These are phyloP conservation scores for Boleophthalmus pectinirostris DNA, from an alignment of 2,113 vertebrate species.

Conservation along the genomic window DNA sequence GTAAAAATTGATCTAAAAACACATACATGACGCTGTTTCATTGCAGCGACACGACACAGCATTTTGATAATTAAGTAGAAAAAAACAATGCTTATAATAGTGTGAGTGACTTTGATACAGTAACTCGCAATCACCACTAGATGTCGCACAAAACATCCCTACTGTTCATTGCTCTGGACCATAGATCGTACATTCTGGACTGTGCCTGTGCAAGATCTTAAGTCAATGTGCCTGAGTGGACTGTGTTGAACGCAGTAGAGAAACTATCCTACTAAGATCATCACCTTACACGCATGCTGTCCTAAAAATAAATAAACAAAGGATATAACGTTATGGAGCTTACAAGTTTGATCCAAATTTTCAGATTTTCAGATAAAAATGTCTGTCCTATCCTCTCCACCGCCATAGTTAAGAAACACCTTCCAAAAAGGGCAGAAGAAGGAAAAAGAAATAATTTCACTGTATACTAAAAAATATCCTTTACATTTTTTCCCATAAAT, in stretches of 20 bases:
- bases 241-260: background rate
- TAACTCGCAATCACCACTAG: conserved; percentile 31
- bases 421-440: background rate
- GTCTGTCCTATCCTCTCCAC: background rate
- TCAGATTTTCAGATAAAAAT: background rate
- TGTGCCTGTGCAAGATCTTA: no score
- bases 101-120: conserved; percentile 20
- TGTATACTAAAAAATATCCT: no score
- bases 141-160: conserved; percentile 40
- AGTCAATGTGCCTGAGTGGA: background rate
- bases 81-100: background rate
- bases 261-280: background rate
- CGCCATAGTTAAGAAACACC: background rate
- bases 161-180: background rate
- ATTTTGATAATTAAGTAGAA: background rate
- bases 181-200: no score
- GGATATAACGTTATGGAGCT: background rate
- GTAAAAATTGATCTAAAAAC: background rate
- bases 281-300: background rate
- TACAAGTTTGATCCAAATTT: background rate
- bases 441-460: no score
- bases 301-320: background rate
- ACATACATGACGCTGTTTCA: background rate
- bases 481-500: no score
- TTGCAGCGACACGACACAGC: background rate